A percentile compares a stretch with the other conserved stretches of the same genome.
Evolutionary conservation across 2,113 vertebrate genomes (phyloP).

Genomic region (Platysteira castanea): DNA sequence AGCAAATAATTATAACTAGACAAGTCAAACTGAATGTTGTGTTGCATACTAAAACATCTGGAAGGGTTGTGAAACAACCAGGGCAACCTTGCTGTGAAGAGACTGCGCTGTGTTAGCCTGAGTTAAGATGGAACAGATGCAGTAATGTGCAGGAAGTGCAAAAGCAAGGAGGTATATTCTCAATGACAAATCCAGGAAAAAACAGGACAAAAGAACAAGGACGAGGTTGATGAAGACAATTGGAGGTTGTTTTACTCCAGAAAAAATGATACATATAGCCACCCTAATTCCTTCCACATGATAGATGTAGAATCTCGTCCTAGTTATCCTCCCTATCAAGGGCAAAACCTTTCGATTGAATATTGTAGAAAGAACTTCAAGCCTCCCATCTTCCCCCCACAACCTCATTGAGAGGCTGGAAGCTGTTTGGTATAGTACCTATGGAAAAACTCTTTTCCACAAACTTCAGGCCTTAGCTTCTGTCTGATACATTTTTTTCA

Average conservation of each 20-base stretch:
- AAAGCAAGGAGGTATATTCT: not conserved
- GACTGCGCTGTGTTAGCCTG: not conserved
- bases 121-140: not conserved
- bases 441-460: not conserved
- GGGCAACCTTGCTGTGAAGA: not conserved
- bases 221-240: not conserved
- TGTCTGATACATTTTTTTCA: not conserved
- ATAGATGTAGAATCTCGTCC: not conserved
- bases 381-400: fast-evolving
- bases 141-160: not conserved
- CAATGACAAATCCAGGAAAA: not conserved
- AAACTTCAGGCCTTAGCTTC: not conserved
- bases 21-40: not conserved
- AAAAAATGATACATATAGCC: not conserved
- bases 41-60: not conserved
- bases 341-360: not conserved
- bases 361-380: not conserved
- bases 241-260: fast-evolving
- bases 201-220: not conserved
- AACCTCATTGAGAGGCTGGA: not conserved
- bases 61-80: not conserved
- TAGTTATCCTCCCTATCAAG: not conserved
- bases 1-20: not conserved
- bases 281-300: not conserved
- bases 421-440: not conserved